Evolutionary conservation across 30 jellyfish, hydroid and myxozoan genomes (phyloP).

Genomic region (Hydractinia echinata): DNA sequence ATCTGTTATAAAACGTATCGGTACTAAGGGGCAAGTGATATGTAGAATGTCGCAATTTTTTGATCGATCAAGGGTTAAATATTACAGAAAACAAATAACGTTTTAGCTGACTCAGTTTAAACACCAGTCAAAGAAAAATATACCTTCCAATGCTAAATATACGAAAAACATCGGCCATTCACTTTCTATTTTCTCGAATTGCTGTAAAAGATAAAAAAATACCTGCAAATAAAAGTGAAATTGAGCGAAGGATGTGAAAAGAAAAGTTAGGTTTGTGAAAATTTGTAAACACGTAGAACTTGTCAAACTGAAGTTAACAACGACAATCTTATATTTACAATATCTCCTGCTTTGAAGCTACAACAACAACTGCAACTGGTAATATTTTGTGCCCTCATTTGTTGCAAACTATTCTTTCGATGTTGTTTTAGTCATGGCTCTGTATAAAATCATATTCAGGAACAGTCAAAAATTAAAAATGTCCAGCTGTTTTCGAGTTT

Average conservation of each 20-base stretch:
- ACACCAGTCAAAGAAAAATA: neutral
- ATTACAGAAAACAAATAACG: neutral
- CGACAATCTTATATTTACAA: too few species aligned
- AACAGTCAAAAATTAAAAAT: too few species aligned
- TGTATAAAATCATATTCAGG: too few species aligned
- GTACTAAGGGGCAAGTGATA: neutral
- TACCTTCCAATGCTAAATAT: slow-evolving; percentile 87
- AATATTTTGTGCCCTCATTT: too few species aligned
- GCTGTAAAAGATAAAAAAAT: slow-evolving; percentile 41
- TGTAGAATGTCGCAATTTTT: neutral
- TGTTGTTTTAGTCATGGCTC: too few species aligned
- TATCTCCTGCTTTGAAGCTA: too few species aligned
- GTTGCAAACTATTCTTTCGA: too few species aligned
- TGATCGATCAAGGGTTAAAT: neutral
- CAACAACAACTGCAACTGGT: too few species aligned
- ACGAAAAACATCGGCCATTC: slow-evolving; percentile 97
- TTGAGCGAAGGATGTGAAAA: neutral
- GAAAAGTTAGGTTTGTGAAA: neutral
- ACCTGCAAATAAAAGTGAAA: neutral
- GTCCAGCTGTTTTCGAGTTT: too few species aligned
- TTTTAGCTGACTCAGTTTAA: neutral
- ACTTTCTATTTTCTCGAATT: slow-evolving; percentile 74
- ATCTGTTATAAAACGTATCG: neutral
- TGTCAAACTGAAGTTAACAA: neutral
- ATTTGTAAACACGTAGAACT: neutral